phyloP scores from a whole-genome alignment of 2,797 vertebrate genomes.

The Fratercula arctica region DNA sequence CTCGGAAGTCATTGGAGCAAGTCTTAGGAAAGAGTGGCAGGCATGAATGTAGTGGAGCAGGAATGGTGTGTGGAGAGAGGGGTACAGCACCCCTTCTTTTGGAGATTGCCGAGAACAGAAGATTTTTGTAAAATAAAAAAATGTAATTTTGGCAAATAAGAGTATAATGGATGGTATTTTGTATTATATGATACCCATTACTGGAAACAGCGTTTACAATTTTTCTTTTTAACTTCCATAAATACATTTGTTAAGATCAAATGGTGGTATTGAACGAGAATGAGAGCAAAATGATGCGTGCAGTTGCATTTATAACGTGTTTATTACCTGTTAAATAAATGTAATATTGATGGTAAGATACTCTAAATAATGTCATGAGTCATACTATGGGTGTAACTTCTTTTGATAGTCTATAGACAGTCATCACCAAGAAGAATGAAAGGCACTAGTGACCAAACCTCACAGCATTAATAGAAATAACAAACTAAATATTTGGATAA shows the following conservation, averaged over 20 bases:
- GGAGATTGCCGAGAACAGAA: neutral
- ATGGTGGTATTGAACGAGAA: neutral
- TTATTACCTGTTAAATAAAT: neutral
- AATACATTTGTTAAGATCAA: neutral
- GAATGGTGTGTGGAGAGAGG: neutral
- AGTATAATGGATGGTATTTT: neutral
- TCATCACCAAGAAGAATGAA: neutral
- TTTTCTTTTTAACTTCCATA: neutral
- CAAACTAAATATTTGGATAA: neutral
- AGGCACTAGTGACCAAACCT: neutral
- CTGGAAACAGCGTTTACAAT: neutral
- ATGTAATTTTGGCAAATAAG: neutral
- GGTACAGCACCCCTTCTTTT: neutral
- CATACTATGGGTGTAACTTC: neutral
- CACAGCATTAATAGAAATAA: neutral
- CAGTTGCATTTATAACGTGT: neutral
- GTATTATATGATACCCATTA: neutral
- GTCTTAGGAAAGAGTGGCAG: neutral
- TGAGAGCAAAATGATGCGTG: neutral
- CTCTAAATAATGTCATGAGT: neutral
- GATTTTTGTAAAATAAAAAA: neutral
- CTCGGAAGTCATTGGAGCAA: neutral
- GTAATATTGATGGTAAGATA: neutral
- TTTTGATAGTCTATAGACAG: neutral
- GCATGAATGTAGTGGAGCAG: neutral